Conservation (phyloP, 2,797 vertebrate genomes). For the Cyprinodon diabolis region DNA sequence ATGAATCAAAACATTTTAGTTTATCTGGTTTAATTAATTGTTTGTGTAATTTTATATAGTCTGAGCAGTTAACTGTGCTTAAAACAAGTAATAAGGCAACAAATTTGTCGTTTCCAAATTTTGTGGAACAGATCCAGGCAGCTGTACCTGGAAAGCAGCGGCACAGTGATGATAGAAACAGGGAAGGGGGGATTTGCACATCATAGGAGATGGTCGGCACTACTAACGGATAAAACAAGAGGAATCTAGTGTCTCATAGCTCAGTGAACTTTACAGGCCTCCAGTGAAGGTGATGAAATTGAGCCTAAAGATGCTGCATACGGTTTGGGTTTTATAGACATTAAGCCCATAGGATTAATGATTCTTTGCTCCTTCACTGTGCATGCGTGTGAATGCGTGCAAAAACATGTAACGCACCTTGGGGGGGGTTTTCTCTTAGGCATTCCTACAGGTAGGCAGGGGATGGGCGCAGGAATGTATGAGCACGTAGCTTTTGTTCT, state of each 20-base stretch:
- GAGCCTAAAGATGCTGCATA: background rate
- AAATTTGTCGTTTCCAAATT: background rate
- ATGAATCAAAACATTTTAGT: too few relatives aligned
- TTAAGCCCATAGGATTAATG: constrained; percentile 6
- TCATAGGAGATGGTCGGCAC: constrained; percentile 38
- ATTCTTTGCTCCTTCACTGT: background rate
- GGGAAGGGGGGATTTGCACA: background rate
- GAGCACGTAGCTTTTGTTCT: constrained; percentile 32
- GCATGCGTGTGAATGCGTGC: background rate
- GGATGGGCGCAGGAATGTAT: constrained; percentile 44
- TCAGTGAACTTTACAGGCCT: constrained; percentile 55
- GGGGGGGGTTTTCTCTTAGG: background rate
- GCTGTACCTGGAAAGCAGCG: constrained; percentile 18
- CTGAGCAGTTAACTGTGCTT: too few relatives aligned
- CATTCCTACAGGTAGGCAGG: constrained; percentile 21
- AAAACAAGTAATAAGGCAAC: too few relatives aligned
- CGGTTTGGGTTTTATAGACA: constrained; percentile 24
- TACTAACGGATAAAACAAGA: constrained; percentile 45
- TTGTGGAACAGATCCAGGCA: constrained; percentile 40
- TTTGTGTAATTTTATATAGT: too few relatives aligned
- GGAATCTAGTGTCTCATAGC: constrained; percentile 56
- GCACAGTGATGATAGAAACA: background rate
- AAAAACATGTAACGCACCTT: constrained; percentile 4
- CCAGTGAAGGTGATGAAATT: constrained; percentile 41
- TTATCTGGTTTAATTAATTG: too few relatives aligned